Evolutionary conservation across 2,888 invertebrate genomes (phyloP).

Genomic region (Iselma pallidipennis): DNA sequence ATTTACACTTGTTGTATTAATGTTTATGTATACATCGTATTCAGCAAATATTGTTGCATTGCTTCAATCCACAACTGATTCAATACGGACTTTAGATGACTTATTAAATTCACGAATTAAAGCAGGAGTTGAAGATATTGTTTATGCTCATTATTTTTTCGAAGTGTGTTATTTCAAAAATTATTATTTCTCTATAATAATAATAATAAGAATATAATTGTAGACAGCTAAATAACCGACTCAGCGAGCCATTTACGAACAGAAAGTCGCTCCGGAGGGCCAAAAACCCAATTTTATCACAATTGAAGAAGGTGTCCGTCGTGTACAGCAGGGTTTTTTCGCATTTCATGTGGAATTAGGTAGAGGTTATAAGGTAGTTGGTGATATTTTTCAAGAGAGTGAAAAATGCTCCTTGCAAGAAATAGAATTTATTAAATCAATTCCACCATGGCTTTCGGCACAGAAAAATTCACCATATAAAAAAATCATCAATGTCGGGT

Average conservation of each 20-base stretch:
- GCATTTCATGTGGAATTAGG: slow-evolving; percentile 71
- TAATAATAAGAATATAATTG: neutral
- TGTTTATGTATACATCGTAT: slow-evolving; percentile 67
- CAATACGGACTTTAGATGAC: slow-evolving; percentile 61
- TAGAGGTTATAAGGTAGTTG: slow-evolving; percentile 68
- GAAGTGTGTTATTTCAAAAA: slow-evolving; percentile 56
- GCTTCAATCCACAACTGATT: slow-evolving; percentile 65
- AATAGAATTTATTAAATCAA: slow-evolving; percentile 60
- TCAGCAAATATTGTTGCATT: slow-evolving; percentile 71
- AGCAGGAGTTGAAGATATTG: slow-evolving; percentile 65
- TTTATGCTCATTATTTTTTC: slow-evolving; percentile 63
- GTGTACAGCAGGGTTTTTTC: slow-evolving; percentile 64
- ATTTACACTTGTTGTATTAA: slow-evolving; percentile 51
- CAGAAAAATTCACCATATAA: slow-evolving; percentile 61
- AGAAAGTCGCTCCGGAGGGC: slow-evolving; percentile 67
- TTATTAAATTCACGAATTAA: slow-evolving; percentile 63
- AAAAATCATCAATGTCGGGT: slow-evolving; percentile 63
- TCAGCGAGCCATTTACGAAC: slow-evolving; percentile 64
- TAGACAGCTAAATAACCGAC: slow-evolving; percentile 67
- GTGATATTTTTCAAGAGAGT: slow-evolving; percentile 67
- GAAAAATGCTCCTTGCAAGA: slow-evolving; percentile 74
- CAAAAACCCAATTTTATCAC: slow-evolving; percentile 62
- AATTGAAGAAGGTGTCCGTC: slow-evolving; percentile 64
- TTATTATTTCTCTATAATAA: neutral
- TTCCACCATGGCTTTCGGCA: slow-evolving; percentile 61